Conservation (phyloP, 2,113 vertebrate genomes). For the Phaethon lepturus region DNA sequence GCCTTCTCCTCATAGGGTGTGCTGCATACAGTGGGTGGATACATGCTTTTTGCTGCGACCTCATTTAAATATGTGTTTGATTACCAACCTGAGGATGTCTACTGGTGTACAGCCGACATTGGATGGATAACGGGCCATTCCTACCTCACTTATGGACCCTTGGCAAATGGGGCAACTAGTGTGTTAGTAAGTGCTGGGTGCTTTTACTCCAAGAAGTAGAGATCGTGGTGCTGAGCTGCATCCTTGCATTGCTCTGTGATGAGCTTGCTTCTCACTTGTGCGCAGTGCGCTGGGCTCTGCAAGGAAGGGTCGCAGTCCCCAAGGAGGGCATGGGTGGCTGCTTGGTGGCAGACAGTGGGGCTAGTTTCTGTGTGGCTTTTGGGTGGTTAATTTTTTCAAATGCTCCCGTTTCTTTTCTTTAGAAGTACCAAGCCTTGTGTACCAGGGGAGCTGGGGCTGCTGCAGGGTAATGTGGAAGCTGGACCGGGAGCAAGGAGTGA, state of each 20-base stretch:
- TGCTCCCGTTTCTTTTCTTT: neutral
- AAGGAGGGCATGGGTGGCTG: neutral
- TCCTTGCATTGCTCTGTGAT: neutral
- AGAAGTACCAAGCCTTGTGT: neutral
- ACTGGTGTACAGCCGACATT: slow-evolving; percentile 98
- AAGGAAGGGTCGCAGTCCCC: neutral
- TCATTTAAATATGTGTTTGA: slow-evolving; percentile 97
- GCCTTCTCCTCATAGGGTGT: slow-evolving; percentile 83
- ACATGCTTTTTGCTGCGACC: slow-evolving; percentile 91
- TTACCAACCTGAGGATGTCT: slow-evolving; percentile 89
- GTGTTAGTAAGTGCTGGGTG: slow-evolving; percentile 84
- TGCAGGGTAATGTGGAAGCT: neutral
- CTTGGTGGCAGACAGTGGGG: fast-evolving
- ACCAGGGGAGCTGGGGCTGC: neutral
- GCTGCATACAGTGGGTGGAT: slow-evolving; percentile 91
- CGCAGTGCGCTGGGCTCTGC: neutral
- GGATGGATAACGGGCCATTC: slow-evolving; percentile 99
- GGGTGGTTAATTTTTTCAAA: neutral
- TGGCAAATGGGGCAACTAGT: slow-evolving; percentile 92
- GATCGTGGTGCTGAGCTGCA: neutral
- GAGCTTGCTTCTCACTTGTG: fast-evolving
- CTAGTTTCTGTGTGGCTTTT: neutral
- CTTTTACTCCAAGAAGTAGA: neutral
- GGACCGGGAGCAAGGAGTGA: neutral
- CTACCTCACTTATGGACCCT: slow-evolving; percentile 93